Evolutionary conservation across 1,140 invertebrate genomes (phyloP).

Genomic region (Drosophila micromelanica): DNA sequence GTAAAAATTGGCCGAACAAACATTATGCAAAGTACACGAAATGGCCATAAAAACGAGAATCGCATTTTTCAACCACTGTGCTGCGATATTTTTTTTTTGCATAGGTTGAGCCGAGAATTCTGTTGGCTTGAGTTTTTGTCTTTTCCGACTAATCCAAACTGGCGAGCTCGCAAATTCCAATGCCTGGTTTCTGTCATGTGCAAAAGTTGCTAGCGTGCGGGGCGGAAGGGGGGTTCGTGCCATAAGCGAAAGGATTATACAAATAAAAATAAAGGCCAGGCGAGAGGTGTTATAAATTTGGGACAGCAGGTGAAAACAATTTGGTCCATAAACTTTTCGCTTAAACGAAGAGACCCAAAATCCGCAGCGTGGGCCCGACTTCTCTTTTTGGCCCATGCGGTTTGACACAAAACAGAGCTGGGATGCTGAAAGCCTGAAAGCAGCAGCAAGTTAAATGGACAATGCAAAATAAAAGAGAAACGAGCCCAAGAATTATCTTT

Average conservation of each 20-base stretch:
- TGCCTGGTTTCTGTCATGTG: constrained; percentile 74
- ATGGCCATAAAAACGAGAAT: constrained; percentile 50
- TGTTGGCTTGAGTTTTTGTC: constrained; percentile 67
- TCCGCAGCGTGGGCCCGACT: constrained; percentile 48
- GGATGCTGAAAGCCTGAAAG: constrained; percentile 1
- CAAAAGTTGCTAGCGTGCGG: constrained; percentile 56
- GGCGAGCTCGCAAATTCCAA: constrained; percentile 70
- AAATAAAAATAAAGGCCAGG: constrained; percentile 75
- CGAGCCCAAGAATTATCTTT: not conserved
- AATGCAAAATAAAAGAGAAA: not conserved
- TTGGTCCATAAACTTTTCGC: constrained; percentile 81
- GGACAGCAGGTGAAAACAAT: constrained; percentile 81
- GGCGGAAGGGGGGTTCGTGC: not conserved
- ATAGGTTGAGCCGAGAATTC: constrained; percentile 43
- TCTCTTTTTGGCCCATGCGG: constrained; percentile 57
- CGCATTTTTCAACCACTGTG: constrained; percentile 50
- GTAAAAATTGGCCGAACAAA: constrained; percentile 71
- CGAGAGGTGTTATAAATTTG: constrained; percentile 76
- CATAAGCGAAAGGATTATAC: constrained; percentile 78
- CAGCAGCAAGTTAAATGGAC: constrained; percentile 4
- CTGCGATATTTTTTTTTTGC: constrained; percentile 43
- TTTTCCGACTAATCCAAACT: constrained; percentile 67
- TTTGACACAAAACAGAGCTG: constrained; percentile 65
- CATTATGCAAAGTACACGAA: constrained; percentile 69
- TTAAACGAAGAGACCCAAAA: constrained; percentile 43